Evolutionary conservation across 1,140 invertebrate genomes (phyloP), one percentile per base, ranked within the genome.

Genomic region (Plutomurus gul): DNA sequence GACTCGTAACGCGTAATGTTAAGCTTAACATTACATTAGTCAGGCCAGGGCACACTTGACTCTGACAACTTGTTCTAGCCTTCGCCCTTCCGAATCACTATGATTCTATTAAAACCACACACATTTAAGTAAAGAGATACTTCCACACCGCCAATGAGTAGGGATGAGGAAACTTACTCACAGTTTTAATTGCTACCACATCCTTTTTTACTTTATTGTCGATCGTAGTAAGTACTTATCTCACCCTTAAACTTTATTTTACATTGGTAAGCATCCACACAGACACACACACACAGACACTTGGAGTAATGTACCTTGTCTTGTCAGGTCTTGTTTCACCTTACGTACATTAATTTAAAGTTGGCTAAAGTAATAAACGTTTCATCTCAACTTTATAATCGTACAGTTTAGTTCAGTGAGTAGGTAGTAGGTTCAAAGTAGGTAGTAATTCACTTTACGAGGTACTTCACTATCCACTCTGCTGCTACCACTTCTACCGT

Each of bases 161-260:
- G 47, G 20, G 20, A 51, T 18, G 20, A 51, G 25, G 51, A 33
- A 36, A 65, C 27, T 30, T n/a, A 25, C 30, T 65, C 30, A 65
- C 56, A 65, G 30, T 65, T 49, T 65, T 65, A 65, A 65, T 65
- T 65, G 56, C 56, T 65, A 25, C 20, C 30, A 30, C 36, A 25
- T 43, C 39, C 7, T 65, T 65, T 65, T 65, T 65, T 65, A 65
- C 56, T 65, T 65, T 65, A 65, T 65, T 65, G 36, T n/a, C n/a
- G 56, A 16, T 30, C 27, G 36, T 5, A 51, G 47, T n/a, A n/a
- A n/a, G n/a, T n/a, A n/a, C n/a, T n/a, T n/a, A n/a, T n/a, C n/a
- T n/a, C n/a, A n/a, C n/a, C n/a, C n/a, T n/a, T n/a, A n/a, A n/a
- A n/a, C n/a, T n/a, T n/a, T n/a, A n/a, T n/a, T n/a, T n/a, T n/a